These are phyloP conservation scores for Holothuria glaberrima DNA, from an alignment of 35 echinoderm and acorn worm species.

Conservation along the genomic window DNA sequence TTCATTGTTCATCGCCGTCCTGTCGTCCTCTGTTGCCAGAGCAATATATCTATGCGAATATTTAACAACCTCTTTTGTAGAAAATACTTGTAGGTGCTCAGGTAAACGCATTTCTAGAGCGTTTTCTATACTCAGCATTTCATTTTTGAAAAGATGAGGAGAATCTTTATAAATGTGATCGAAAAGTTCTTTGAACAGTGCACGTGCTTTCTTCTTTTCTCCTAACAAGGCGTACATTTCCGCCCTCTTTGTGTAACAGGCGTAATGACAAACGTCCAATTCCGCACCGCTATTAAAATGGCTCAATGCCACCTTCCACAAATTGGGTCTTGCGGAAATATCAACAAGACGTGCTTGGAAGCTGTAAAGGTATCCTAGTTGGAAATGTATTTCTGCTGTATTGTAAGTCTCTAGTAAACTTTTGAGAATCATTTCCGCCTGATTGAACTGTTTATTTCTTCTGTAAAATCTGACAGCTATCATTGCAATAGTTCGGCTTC, in stretches of 20 bases:
- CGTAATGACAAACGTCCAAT: background rate
- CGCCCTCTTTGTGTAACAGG: background rate
- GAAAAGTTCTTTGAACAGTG: background rate
- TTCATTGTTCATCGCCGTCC: background rate
- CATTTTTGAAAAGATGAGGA: background rate
- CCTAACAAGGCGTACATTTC: background rate
- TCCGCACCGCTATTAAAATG: background rate
- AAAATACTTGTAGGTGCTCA: background rate
- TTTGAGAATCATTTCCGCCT: background rate
- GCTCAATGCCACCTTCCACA: background rate
- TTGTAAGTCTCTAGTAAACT: background rate
- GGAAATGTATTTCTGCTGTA: slow-evolving; percentile 11
- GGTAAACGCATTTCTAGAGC: background rate
- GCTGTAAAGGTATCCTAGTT: background rate
- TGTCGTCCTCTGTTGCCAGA: background rate
- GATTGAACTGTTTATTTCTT: background rate
- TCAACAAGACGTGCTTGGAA: too few relatives aligned
- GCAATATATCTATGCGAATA: background rate
- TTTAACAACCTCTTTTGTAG: background rate
- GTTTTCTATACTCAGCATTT: background rate
- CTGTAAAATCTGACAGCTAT: slow-evolving; percentile 8
- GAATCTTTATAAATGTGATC: background rate
- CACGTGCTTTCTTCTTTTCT: background rate
- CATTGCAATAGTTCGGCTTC: background rate
- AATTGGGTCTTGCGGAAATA: too few relatives aligned